phyloP scores from a whole-genome alignment of 2,113 vertebrate species.

The Alosa alosa region DNA sequence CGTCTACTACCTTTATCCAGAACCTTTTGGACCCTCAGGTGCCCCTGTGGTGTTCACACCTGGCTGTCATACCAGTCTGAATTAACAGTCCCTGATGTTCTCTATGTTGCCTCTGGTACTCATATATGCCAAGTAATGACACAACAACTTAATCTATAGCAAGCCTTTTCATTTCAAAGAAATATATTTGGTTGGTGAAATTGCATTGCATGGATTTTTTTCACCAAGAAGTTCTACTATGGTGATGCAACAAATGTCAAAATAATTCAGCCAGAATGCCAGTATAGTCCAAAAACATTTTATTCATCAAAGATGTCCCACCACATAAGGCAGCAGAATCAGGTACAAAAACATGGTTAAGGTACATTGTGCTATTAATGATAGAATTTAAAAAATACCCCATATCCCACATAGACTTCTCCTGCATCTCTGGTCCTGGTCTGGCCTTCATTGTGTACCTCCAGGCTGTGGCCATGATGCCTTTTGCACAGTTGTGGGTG shows the following conservation, averaged over 20 bases:
- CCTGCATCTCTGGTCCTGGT: conserved; percentile 64
- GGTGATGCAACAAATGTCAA: not conserved
- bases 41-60: not conserved
- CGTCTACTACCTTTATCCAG: conserved; percentile 69
- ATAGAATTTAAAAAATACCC: no score
- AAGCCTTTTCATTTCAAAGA: no score
- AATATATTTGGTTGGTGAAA: not conserved
- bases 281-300: not conserved
- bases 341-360: conserved; percentile 53
- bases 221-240: not conserved
- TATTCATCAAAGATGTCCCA: not conserved
- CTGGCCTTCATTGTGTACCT: conserved; percentile 74
- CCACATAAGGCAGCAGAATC: conserved; percentile 67
- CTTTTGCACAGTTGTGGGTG: conserved; percentile 66
- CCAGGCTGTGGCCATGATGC: conserved; percentile 74
- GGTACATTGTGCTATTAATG: not conserved
- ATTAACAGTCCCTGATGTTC: not conserved
- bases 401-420: not conserved
- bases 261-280: not conserved
- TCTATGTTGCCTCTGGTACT: not conserved
- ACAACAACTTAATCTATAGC: not conserved
- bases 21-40: conserved; percentile 70
- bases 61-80: not conserved
- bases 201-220: not conserved
- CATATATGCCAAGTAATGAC: not conserved